These are phyloP conservation scores for Emydoidea blandingii DNA, from an alignment of 2,797 vertebrate genomes.

Conservation along the genomic window DNA sequence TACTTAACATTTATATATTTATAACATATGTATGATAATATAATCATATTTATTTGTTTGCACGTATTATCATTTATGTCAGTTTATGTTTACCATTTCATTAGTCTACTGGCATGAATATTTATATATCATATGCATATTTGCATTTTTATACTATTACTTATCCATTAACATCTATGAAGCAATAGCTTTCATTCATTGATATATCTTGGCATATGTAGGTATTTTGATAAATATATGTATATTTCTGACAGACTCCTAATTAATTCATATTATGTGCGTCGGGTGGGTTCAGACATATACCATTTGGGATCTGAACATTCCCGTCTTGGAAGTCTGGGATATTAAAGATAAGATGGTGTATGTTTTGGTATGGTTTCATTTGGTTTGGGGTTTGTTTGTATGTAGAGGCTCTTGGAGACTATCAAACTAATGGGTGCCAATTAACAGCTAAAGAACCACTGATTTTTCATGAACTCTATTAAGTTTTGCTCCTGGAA, in stretches of 20 bases:
- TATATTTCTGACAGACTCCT: not conserved
- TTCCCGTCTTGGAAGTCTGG: no score
- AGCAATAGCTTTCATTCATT: not conserved
- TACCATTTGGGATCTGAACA: no score
- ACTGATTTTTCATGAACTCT: not conserved
- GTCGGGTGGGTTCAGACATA: no score
- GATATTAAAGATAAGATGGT: no score
- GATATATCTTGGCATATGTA: not conserved
- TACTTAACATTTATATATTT: not conserved
- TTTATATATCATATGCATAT: not conserved
- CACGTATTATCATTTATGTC: not conserved
- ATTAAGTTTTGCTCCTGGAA: not conserved
- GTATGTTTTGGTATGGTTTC: not conserved
- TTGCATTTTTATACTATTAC: not conserved
- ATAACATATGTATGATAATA: not conserved
- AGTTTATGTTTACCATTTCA: not conserved
- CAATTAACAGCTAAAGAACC: not conserved
- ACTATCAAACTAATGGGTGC: not conserved
- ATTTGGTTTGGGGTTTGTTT: not conserved
- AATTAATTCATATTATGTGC: not conserved
- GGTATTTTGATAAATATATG: not conserved
- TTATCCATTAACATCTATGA: not conserved
- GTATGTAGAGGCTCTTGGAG: not conserved
- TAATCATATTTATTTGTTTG: not conserved
- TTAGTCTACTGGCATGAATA: not conserved